A percentile compares a stretch with the other conserved stretches of the same genome.
These are phyloP conservation scores for Crax fasciolata DNA, from an alignment of 2,797 vertebrate genomes.

Conservation along the genomic window DNA sequence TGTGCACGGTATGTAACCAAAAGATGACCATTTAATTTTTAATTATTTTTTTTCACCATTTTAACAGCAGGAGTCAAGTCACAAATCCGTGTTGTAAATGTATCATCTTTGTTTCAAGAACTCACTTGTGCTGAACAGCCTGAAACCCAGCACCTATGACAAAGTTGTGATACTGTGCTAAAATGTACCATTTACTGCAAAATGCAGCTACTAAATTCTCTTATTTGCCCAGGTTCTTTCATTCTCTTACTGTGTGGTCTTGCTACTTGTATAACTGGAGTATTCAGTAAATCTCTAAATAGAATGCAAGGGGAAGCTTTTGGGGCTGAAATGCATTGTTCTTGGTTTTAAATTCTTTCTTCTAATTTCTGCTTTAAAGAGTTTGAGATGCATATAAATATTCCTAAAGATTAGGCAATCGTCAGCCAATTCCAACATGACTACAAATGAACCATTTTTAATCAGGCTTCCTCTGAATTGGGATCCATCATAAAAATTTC, in stretches of 20 bases:
- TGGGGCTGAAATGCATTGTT: background rate
- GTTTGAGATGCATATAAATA: slow-evolving; percentile 55
- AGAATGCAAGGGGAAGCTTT: slow-evolving; percentile 48
- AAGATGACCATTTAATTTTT: background rate
- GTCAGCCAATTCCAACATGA: slow-evolving; percentile 53
- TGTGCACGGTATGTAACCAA: background rate
- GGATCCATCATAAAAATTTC: slow-evolving; percentile 23
- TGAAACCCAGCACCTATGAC: background rate
- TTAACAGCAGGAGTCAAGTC: background rate
- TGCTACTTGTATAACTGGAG: background rate
- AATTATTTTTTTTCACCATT: background rate
- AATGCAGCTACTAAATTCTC: background rate
- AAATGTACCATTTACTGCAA: background rate
- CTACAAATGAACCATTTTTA: slow-evolving; percentile 57
- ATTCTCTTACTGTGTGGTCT: background rate
- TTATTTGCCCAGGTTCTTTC: background rate
- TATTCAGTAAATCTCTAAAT: slow-evolving; percentile 29
- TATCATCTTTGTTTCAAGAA: background rate
- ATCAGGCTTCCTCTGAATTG: slow-evolving; percentile 38
- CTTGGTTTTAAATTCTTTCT: background rate
- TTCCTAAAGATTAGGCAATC: slow-evolving; percentile 57
- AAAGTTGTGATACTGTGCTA: background rate
- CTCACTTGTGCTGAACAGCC: background rate
- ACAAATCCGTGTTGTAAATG: background rate
- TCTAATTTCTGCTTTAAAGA: slow-evolving; percentile 5